A percentile compares a stretch with the other conserved stretches of the same genome.
phyloP scores from a whole-genome alignment of 1,140 invertebrate species.

The Pectinophora gossypiella region DNA sequence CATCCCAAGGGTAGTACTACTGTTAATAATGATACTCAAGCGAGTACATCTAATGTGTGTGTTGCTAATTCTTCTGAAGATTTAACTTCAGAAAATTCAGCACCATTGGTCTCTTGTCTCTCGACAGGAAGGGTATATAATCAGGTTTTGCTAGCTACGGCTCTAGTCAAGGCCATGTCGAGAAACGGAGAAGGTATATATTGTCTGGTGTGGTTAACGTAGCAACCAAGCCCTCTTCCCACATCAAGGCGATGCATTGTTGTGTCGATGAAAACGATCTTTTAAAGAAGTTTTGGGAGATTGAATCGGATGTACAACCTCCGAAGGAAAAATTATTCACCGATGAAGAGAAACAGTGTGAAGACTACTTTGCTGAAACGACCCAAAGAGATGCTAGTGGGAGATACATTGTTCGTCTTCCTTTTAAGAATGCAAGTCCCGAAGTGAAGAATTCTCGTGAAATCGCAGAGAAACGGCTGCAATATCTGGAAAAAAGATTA shows the following conservation, averaged over 20 bases:
- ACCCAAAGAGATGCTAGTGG: conserved; percentile 11
- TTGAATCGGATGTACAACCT: conserved; percentile 14
- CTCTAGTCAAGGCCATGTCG: too few relatives aligned
- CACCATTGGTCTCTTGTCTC: too few relatives aligned
- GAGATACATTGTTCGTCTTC: conserved; percentile 18
- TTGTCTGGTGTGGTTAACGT: too few relatives aligned
- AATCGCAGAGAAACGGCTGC: conserved; percentile 17
- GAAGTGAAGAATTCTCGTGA: conserved; percentile 12
- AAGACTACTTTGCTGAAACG: conserved; percentile 8
- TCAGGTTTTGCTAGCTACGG: too few relatives aligned
- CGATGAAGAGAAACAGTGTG: conserved; percentile 17
- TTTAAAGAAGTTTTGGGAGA: conserved; percentile 19
- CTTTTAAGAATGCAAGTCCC: conserved; percentile 13
- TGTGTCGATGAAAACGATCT: conserved; percentile 16
- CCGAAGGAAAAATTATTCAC: neutral
- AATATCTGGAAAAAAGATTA: conserved; percentile 18
- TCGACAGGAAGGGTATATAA: too few relatives aligned
- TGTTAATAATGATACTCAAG: too few relatives aligned
- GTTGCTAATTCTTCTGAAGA: too few relatives aligned
- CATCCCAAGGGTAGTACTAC: too few relatives aligned
- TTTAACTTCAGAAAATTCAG: too few relatives aligned
- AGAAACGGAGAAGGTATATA: neutral
- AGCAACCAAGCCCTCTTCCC: too few relatives aligned
- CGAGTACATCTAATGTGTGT: too few relatives aligned
- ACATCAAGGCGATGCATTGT: too few relatives aligned